These are phyloP conservation scores for Sminthurinus aureus DNA, from an alignment of 2,888 invertebrate genomes.

Conservation along the genomic window DNA sequence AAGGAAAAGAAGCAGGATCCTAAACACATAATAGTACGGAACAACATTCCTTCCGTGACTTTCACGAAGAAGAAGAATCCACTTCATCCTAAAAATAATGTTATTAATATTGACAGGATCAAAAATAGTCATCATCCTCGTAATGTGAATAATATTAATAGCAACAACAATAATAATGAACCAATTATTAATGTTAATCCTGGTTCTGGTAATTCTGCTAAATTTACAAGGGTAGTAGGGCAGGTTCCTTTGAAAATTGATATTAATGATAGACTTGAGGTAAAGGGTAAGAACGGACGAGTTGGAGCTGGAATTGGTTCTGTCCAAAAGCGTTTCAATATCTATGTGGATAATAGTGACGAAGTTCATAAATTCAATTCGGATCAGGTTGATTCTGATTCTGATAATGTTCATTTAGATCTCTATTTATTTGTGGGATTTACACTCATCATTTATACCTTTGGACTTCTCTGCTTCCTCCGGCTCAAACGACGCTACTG, in stretches of 20 bases:
- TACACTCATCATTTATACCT: constrained; percentile 20
- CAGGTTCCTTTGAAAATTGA: constrained; percentile 29
- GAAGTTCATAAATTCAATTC: neutral
- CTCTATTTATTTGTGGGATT: constrained; percentile 28
- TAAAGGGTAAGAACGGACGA: neutral
- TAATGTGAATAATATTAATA: constrained; percentile 2
- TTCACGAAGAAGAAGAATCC: neutral
- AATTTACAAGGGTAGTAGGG: neutral
- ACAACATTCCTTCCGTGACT: neutral
- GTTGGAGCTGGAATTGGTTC: no score
- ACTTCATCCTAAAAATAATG: neutral
- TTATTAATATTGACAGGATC: neutral
- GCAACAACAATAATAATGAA: neutral
- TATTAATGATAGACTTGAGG: constrained; percentile 34
- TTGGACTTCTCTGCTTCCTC: constrained; percentile 5
- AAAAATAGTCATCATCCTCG: neutral
- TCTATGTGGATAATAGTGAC: constrained; percentile 25
- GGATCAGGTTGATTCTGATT: neutral
- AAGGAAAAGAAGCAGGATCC: neutral
- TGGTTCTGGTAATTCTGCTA: neutral
- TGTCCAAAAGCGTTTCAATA: neutral
- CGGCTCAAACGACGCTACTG: constrained; percentile 20
- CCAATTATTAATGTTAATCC: neutral
- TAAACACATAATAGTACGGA: neutral
- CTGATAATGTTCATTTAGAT: neutral